A percentile compares a stretch with the other conserved stretches of the same genome.
These are phyloP conservation scores for Anarrhichthys ocellatus DNA, from an alignment of 2,113 vertebrate species.

Conservation along the genomic window DNA sequence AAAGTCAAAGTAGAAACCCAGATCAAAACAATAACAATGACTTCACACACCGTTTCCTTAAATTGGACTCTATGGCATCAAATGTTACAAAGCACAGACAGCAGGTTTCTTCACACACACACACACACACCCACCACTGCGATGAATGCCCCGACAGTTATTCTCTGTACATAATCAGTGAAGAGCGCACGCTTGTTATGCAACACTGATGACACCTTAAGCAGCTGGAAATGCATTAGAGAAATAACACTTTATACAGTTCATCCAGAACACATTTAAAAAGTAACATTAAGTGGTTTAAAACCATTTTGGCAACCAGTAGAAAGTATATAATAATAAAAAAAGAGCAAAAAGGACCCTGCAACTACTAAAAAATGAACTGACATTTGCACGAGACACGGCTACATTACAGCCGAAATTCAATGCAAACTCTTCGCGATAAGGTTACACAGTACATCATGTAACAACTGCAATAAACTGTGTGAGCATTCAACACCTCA, in stretches of 20 bases:
- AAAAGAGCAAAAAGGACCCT: too few relatives aligned
- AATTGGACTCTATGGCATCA: neutral
- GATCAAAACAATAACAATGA: slow-evolving; percentile 30
- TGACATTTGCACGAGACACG: neutral
- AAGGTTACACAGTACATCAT: neutral
- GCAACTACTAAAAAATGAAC: neutral
- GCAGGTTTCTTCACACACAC: neutral
- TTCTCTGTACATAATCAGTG: slow-evolving; percentile 20
- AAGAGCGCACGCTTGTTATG: neutral
- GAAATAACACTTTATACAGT: neutral
- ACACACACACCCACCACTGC: neutral
- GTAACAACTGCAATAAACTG: neutral
- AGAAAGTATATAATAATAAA: neutral
- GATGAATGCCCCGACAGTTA: slow-evolving; percentile 42
- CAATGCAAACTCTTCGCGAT: neutral
- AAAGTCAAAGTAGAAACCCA: slow-evolving; percentile 23
- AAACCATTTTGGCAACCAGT: neutral
- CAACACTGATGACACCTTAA: neutral
- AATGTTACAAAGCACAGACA: neutral
- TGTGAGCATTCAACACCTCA: neutral
- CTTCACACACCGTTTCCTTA: neutral
- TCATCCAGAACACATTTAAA: neutral
- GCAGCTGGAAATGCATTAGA: slow-evolving; percentile 17
- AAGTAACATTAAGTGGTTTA: neutral
- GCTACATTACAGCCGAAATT: slow-evolving; percentile 1